phyloP scores from a whole-genome alignment of 1,140 invertebrate species.

The Drosophila sulfurigaster region DNA sequence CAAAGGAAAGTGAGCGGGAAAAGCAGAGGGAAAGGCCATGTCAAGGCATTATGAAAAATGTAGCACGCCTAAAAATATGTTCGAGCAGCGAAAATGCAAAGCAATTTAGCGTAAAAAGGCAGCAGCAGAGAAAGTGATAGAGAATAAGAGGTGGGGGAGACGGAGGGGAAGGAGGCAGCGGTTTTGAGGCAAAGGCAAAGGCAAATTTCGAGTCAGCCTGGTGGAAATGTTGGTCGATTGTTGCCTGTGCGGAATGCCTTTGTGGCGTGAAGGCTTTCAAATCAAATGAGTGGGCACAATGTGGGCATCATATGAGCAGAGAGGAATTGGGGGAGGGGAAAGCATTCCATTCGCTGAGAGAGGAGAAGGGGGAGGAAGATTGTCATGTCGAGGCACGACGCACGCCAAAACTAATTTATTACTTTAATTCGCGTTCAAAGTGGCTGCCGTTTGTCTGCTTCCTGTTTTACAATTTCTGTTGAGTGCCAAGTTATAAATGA shows the following conservation, averaged over 20 bases:
- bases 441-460: constrained; percentile 66
- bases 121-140: not conserved
- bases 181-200: constrained; percentile 11
- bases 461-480: constrained; percentile 69
- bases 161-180: no score
- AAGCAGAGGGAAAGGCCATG: constrained; percentile 10
- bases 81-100: constrained; percentile 56
- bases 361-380: not conserved
- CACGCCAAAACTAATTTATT: constrained; percentile 68
- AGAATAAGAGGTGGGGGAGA: not conserved
- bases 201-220: constrained; percentile 50
- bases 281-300: constrained; percentile 70
- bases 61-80: constrained; percentile 71
- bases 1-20: not conserved
- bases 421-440: constrained; percentile 72
- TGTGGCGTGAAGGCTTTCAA: constrained; percentile 64
- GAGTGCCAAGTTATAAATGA: constrained; percentile 72
- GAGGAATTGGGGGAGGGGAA: not conserved
- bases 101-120: constrained; percentile 71
- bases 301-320: constrained; percentile 39
- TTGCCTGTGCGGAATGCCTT: constrained; percentile 52
- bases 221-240: constrained; percentile 48
- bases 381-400: constrained; percentile 43
- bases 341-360: not conserved
- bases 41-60: constrained; percentile 71